Conservation (phyloP, 2,797 vertebrate species). For the Crypturellus tataupa region DNA sequence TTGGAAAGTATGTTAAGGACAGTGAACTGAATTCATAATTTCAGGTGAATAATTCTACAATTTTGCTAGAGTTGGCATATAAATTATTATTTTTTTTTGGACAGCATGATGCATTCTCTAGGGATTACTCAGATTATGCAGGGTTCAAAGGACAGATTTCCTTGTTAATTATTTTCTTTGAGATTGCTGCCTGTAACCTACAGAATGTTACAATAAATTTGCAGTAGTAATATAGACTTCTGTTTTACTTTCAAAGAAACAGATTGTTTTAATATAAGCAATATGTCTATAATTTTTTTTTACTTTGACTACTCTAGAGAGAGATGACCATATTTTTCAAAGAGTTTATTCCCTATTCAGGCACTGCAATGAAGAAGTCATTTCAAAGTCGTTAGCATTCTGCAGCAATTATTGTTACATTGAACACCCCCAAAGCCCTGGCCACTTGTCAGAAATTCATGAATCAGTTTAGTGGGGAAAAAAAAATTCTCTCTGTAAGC, state of each 20-base stretch:
- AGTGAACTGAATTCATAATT: background rate
- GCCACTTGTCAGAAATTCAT: background rate
- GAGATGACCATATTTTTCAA: background rate
- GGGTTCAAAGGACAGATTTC: background rate
- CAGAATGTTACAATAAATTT: background rate
- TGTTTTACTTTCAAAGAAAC: background rate
- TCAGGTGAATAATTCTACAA: background rate
- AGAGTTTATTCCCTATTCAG: background rate
- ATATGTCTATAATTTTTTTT: background rate
- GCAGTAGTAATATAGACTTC: background rate
- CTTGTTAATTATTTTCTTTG: background rate
- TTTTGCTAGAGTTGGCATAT: background rate
- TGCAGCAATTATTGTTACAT: background rate
- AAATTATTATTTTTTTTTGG: background rate
- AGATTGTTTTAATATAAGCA: background rate
- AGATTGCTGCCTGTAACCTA: background rate
- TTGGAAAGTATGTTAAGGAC: background rate
- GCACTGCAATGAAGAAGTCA: background rate
- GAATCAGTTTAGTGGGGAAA: background rate
- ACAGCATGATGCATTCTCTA: background rate
- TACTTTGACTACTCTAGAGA: background rate
- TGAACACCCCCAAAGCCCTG: background rate
- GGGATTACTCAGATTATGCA: background rate
- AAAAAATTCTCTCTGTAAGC: background rate
- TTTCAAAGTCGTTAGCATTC: background rate